Base-by-base conservation (phyloP, 2,797 vertebrate genomes). In the Xyrichtys novacula region DNA sequence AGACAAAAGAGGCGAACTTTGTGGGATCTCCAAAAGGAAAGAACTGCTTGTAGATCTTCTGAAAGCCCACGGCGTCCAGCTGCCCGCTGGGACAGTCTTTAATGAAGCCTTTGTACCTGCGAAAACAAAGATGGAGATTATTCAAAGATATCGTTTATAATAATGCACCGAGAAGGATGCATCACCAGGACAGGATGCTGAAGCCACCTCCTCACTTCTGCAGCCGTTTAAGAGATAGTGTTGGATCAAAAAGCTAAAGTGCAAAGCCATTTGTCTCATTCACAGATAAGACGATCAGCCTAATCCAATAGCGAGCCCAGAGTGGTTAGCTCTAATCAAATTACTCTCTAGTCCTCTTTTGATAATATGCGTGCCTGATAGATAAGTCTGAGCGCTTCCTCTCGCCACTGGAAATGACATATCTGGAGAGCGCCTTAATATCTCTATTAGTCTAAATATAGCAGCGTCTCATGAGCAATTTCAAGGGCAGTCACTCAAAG, bases 1-100 rank as follows among this genome's bases (percentile, higher is more conserved):
- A 99, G 83, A 99, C 98, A 36, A 99, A 99, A 0, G 97, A 98
- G 74, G 98, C 98, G 0, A 99, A 99, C 90, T 99, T 99, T 26
- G 98, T 99, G 32, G 98, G 97, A 87, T 99, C 98, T 0, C 98
- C 98, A 0, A 99, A 99, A 0, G 98, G 98, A 88, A 99, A 99
- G 90, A 99, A 99, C 73, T 99, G 98, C 83, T 99, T 99, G 52
- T 99, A 99, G 85, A 99, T 99, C 93, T 99, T 99, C 92, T 99
- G 98, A 88, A 99, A 99, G 74, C 98, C 98, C 0, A 96, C 93
- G 0, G 97, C 96, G 0, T 99, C 98, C 28, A 99, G 93, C 93
- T 99, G 98, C 44, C 98, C 98, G 0, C 97, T 99, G 48, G 98
- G 98, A 68, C 98, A 99, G 78, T 99, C 98, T 89, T 99, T 99